Conservation (phyloP, 2,113 vertebrate genomes). For the Dasyurus viverrinus region DNA sequence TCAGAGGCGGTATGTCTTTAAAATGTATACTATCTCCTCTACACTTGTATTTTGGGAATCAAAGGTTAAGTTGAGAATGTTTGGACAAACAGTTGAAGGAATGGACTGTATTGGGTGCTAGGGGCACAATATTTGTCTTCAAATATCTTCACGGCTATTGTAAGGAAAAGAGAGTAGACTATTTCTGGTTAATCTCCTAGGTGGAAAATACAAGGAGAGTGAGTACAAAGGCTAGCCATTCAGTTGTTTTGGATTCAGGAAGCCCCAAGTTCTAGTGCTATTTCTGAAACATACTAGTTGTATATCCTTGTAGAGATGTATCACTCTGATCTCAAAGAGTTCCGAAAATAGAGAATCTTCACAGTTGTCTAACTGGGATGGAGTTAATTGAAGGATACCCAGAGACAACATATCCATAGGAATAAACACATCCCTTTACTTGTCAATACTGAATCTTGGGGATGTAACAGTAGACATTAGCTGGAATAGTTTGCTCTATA, state of each 20-base stretch:
- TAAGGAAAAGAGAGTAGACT: neutral
- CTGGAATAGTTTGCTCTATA: neutral
- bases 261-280: neutral
- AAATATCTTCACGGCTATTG: neutral
- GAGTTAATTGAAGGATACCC: neutral
- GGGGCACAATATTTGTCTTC: neutral
- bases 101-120: neutral
- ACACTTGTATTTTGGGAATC: neutral
- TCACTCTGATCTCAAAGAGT: neutral
- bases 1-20: neutral
- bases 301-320: neutral
- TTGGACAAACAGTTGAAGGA: neutral
- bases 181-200: neutral
- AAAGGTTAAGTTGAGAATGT: neutral
- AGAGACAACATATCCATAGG: neutral
- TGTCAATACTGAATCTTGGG: neutral
- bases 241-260: neutral
- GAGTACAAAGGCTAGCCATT: neutral
- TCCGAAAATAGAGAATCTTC: neutral
- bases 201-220: neutral
- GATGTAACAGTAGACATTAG: neutral
- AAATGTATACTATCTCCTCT: neutral
- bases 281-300: neutral
- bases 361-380: neutral
- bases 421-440: neutral